These are phyloP conservation scores for Plagodis pulveraria DNA, from an alignment of 2,888 invertebrate species.

Conservation along the genomic window DNA sequence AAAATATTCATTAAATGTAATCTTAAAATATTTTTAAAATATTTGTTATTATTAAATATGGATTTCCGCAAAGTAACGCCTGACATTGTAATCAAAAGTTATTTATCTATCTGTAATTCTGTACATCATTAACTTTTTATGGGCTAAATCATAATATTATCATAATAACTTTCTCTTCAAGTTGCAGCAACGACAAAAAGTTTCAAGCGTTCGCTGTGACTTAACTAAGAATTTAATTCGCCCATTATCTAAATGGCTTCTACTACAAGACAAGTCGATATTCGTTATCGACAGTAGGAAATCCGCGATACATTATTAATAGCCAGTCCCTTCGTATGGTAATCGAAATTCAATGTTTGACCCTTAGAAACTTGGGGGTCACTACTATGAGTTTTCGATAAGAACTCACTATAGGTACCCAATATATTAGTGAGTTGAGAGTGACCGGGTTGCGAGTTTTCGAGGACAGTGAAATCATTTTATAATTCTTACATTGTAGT, in stretches of 20 bases:
- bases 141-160: neutral
- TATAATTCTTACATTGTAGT: too few species aligned
- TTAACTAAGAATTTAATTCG: conserved; percentile 18
- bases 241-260: conserved; percentile 34
- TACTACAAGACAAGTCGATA: conserved; percentile 45
- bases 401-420: neutral
- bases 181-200: neutral
- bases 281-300: conserved; percentile 37
- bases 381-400: conserved; percentile 23
- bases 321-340: conserved; percentile 37
- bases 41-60: too few species aligned
- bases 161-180: neutral
- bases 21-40: too few species aligned
- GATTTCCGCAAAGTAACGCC: too few species aligned
- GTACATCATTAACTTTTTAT: too few species aligned
- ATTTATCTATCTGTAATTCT: too few species aligned
- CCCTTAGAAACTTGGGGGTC: conserved; percentile 28
- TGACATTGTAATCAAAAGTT: too few species aligned
- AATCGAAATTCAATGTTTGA: conserved; percentile 44
- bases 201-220: neutral
- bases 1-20: too few species aligned
- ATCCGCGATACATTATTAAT: conserved; percentile 44
- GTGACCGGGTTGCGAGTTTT: too few species aligned
- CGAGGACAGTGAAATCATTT: too few species aligned
- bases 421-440: too few species aligned